A percentile compares a stretch with the other conserved stretches of the same genome.
Conservation (phyloP, 2,113 vertebrate genomes). For the Larimichthys polyactis region DNA sequence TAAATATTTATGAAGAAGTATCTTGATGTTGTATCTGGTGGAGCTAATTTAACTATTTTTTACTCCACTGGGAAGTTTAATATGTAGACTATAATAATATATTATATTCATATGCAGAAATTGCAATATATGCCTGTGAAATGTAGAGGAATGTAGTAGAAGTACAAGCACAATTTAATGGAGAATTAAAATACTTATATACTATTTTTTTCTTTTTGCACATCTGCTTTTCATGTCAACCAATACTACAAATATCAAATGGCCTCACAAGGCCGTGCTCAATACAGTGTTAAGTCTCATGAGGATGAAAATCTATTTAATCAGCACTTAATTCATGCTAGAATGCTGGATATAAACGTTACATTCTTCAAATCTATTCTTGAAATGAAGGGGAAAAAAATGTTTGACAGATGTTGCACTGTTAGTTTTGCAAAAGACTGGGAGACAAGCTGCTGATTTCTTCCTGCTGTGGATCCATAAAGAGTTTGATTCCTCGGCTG, state of each 20-base stretch:
- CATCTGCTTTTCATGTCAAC: not conserved
- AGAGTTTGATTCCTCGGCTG: not conserved
- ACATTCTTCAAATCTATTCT: not conserved
- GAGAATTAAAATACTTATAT: not conserved
- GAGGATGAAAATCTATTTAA: not conserved
- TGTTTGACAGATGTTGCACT: not conserved
- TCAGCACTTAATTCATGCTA: not conserved
- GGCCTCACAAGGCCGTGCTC: not conserved
- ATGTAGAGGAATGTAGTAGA: not conserved
- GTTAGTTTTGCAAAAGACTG: not conserved
- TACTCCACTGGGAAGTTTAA: not conserved
- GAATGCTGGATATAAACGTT: not conserved
- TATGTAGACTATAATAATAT: not conserved
- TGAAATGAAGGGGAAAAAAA: not conserved
- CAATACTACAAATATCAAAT: not conserved
- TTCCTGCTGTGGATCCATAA: not conserved
- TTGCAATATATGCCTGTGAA: not conserved
- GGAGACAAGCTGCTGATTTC: slow-evolving; percentile 1
- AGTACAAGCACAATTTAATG: not conserved
- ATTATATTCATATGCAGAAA: not conserved
- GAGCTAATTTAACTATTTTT: not conserved
- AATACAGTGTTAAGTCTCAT: not conserved
- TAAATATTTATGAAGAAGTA: not conserved
- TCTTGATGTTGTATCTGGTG: not conserved
- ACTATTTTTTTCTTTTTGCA: not conserved